Conservation (phyloP, 2,797 vertebrate species). For the Oceanodroma leucorhoa region DNA sequence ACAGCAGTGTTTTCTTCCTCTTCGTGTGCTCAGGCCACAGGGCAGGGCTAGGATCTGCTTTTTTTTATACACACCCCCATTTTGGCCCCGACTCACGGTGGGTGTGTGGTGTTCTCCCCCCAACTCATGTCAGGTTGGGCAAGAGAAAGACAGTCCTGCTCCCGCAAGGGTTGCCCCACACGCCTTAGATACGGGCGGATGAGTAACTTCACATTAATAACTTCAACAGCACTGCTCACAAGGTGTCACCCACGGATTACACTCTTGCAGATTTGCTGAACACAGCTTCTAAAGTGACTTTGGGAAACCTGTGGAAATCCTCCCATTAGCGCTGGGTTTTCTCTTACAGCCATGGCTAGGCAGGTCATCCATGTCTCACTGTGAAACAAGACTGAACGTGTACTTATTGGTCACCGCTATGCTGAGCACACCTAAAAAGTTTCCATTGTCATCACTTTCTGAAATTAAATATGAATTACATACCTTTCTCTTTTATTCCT, state of each 20-base stretch:
- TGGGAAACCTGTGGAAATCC: not conserved
- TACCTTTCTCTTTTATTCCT: not conserved
- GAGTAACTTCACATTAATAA: rapidly evolving
- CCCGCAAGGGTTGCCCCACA: rapidly evolving
- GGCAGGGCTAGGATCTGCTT: too few species aligned
- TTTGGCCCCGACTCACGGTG: not conserved
- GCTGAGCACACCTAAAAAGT: not conserved
- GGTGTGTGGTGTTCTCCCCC: too few species aligned
- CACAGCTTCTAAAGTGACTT: rapidly evolving
- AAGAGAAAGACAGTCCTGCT: too few species aligned
- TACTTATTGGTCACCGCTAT: not conserved
- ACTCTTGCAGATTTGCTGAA: rapidly evolving
- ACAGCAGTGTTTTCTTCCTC: rapidly evolving
- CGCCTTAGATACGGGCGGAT: rapidly evolving
- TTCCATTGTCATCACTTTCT: not conserved
- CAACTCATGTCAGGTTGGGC: rapidly evolving
- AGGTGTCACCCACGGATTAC: not conserved
- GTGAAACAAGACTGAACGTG: not conserved
- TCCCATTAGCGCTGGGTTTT: not conserved
- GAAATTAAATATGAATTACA: not conserved
- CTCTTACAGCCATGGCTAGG: rapidly evolving
- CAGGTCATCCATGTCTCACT: not conserved
- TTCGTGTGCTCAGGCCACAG: rapidly evolving
- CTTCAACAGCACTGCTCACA: not conserved
- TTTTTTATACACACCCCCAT: too few species aligned